Evolutionary conservation across 2,888 invertebrate species (phyloP).

Genomic region (Petrolisthes manimaculis): DNA sequence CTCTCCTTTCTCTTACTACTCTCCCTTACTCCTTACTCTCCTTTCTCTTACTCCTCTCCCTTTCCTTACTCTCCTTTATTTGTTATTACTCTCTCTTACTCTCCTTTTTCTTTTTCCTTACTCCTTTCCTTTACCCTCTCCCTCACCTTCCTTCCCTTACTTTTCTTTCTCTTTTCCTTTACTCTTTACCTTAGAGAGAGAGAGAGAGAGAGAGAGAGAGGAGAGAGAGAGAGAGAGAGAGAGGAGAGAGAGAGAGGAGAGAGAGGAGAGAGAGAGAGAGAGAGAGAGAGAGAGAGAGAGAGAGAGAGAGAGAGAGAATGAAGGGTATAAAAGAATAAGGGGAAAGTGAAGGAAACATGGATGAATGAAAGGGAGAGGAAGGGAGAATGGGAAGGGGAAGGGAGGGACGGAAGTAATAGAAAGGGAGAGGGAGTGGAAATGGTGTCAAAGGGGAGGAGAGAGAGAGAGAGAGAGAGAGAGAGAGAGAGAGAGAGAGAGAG

Average conservation of each 20-base stretch:
- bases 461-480: not conserved
- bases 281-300: no score
- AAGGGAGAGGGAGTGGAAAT: not conserved
- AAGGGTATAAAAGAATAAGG: not conserved
- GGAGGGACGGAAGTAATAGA: not conserved
- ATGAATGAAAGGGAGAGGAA: not conserved
- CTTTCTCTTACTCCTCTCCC: not conserved
- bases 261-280: no score
- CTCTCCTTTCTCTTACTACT: no score
- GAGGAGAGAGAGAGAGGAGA: no score
- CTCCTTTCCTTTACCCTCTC: not conserved
- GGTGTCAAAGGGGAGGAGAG: not conserved
- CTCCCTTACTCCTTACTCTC: not conserved
- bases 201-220: not conserved
- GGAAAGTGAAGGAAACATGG: not conserved
- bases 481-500: not conserved
- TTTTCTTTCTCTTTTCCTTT: not conserved
- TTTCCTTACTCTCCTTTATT: no score
- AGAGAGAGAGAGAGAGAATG: not conserved
- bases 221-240: slow-evolving; percentile 4
- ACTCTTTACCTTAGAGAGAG: not conserved
- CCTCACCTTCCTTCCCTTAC: not conserved
- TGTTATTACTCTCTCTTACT: no score
- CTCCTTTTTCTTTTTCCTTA: not conserved
- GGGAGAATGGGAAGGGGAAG: not conserved